Conservation (phyloP, 2,888 invertebrate species). For the Cantharis rufa region DNA sequence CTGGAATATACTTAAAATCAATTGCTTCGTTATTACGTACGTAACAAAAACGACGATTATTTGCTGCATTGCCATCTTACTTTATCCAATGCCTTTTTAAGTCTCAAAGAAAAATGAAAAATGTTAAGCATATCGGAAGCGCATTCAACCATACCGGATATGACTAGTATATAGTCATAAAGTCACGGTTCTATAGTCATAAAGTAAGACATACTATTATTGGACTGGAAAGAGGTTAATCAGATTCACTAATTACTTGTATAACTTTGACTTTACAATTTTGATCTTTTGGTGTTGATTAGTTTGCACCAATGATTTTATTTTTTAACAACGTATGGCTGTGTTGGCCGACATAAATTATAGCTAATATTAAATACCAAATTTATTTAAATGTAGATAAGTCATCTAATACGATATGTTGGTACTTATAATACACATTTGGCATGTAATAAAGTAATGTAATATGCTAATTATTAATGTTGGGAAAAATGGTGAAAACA, state of each 20-base stretch:
- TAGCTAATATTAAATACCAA: neutral
- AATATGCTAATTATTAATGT: neutral
- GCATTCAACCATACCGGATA: constrained; percentile 54
- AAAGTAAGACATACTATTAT: constrained; percentile 46
- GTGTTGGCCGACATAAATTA: neutral
- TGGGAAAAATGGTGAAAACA: neutral
- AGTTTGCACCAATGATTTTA: constrained; percentile 22
- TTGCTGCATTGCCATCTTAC: constrained; percentile 26
- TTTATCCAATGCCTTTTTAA: constrained; percentile 16
- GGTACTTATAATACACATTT: neutral
- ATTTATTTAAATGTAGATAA: neutral
- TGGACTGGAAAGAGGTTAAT: constrained; percentile 44
- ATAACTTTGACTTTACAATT: constrained; percentile 27
- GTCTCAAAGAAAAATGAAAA: constrained; percentile 15
- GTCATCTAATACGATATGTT: neutral
- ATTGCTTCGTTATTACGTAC: constrained; percentile 51
- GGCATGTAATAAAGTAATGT: neutral
- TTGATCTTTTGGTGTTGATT: constrained; percentile 27
- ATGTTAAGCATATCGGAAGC: constrained; percentile 29
- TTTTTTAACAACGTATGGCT: constrained; percentile 12
- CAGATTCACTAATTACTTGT: constrained; percentile 35
- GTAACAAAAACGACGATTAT: constrained; percentile 42
- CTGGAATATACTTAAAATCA: constrained; percentile 56
- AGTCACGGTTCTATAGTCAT: constrained; percentile 47
- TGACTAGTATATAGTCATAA: constrained; percentile 51